Conservation (phyloP, 2,888 invertebrate genomes). For the Ferdinandea cuprea region DNA sequence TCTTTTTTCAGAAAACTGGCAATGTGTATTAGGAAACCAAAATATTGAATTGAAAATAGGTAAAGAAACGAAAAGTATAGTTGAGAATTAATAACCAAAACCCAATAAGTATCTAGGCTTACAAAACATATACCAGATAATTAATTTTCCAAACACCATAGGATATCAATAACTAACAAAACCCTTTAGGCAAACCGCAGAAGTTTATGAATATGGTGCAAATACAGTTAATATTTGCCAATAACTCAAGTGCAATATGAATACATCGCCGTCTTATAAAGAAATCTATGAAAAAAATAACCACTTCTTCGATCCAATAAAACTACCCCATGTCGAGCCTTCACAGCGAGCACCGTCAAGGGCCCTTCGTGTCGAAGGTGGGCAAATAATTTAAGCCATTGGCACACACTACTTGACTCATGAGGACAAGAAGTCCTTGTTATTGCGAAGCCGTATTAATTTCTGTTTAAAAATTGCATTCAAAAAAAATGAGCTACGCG, state of each 20-base stretch:
- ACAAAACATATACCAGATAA: too few relatives aligned
- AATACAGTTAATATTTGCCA: conserved; percentile 64
- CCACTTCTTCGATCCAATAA: conserved; percentile 71
- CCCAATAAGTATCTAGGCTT: too few relatives aligned
- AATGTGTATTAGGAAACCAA: too few relatives aligned
- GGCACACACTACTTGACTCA: conserved; percentile 66
- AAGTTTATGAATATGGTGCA: conserved; percentile 24
- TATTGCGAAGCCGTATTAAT: conserved; percentile 72
- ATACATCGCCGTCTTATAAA: conserved; percentile 34
- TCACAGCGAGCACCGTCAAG: conserved; percentile 48
- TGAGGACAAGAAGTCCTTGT: conserved; percentile 66
- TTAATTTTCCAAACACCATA: conserved; percentile 18
- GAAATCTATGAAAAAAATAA: conserved; percentile 50
- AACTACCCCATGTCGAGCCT: conserved; percentile 60
- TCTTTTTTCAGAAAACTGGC: too few relatives aligned
- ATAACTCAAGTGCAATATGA: conserved; percentile 44
- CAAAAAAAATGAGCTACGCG: conserved; percentile 50
- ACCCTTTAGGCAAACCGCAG: conserved; percentile 26
- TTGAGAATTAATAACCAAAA: too few relatives aligned
- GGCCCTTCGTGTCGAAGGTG: conserved; percentile 66
- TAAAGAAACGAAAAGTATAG: too few relatives aligned
- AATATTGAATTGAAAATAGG: too few relatives aligned
- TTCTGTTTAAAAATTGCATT: conserved; percentile 65
- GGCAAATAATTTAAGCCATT: conserved; percentile 74
- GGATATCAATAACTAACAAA: conserved; percentile 42